These are phyloP conservation scores for Lophotis ruficrista DNA, from an alignment of 2,113 vertebrate species.

Conservation along the genomic window DNA sequence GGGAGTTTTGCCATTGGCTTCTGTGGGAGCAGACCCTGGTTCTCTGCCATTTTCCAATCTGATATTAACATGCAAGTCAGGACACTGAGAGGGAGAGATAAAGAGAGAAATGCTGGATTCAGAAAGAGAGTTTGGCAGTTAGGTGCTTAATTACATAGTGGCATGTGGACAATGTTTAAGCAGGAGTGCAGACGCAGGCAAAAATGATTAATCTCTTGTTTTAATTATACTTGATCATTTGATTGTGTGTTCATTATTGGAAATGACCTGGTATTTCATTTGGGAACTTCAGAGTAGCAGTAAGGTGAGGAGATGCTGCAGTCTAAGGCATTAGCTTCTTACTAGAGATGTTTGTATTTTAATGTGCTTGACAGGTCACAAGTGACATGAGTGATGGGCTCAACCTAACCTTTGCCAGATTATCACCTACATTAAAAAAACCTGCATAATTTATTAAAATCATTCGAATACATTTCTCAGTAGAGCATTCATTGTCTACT, in stretches of 20 bases:
- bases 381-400: conserved; percentile 60
- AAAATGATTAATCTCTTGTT: conserved; percentile 51
- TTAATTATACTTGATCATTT: conserved; percentile 23
- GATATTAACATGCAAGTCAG: conserved; percentile 76
- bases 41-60: background rate
- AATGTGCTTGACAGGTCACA: conserved; percentile 38
- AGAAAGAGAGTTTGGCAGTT: conserved; percentile 64
- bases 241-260: conserved; percentile 51
- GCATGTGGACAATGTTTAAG: conserved; percentile 39
- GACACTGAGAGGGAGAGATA: background rate
- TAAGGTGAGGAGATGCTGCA: background rate
- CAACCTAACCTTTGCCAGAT: conserved; percentile 59
- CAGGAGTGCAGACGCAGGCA: conserved; percentile 51
- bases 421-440: conserved; percentile 49
- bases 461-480: conserved; percentile 6
- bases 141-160: conserved; percentile 59
- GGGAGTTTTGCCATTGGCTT: background rate
- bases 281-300: conserved; percentile 24
- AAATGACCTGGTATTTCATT: conserved; percentile 57
- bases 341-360: conserved; percentile 14
- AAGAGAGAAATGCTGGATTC: conserved; percentile 41
- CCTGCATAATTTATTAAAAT: conserved; percentile 52
- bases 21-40: background rate
- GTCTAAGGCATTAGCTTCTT: conserved; percentile 18
- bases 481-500: conserved; percentile 2